Evolutionary conservation across 2,888 invertebrate species (phyloP), one percentile per base, ranked within the genome.

Genomic region (Clistopyga incitator): DNA sequence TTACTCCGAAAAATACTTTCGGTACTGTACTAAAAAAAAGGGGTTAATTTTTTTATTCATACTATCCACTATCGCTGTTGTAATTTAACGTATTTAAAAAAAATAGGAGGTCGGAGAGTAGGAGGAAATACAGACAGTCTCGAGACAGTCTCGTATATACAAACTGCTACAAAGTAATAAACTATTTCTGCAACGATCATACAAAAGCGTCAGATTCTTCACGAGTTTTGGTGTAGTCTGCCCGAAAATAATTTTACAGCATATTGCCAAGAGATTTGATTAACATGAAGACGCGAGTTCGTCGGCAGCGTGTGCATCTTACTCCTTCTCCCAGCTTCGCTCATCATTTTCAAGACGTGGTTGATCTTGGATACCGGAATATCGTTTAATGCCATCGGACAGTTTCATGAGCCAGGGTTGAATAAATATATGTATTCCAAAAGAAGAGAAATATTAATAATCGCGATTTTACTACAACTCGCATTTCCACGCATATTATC

Each of bases 241-340:
- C 52, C 72, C 79, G 82, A 82, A 84, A 86, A 86, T 86, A 84
- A 84, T 84, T 78, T 86, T 84, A n/a, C 72, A 76, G 78, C 50
- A 68, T 78, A 79, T 74, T 84, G 82, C 84, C 78, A 81, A 86
- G 82, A 74, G 71, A 82, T 82, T 78, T 83, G 74, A 84, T 86
- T 77, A 84, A 81, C 78, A 76, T 47, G 61, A 72, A 70, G 68
- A 54, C 45, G 59, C 38, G 67, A 42, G 56, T 84, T 86, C 65
- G 68, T 61, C 64, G 76, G 52, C 75, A 71, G 85, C 65, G 13
- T n/a, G 29, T 23, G 45, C 42, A 29, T 34, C 64, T n/a, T 10
- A 47, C 18, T 42, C 59, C 34, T 11, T 61, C 61, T 25, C 13
- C 23, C 50, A 25, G 11, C 47, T 42, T 45, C 20, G 15, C 2